Evolutionary conservation across 2,113 vertebrate species (phyloP), one percentile per base, ranked within the genome.

Genomic region (Oostethus manadensis): DNA sequence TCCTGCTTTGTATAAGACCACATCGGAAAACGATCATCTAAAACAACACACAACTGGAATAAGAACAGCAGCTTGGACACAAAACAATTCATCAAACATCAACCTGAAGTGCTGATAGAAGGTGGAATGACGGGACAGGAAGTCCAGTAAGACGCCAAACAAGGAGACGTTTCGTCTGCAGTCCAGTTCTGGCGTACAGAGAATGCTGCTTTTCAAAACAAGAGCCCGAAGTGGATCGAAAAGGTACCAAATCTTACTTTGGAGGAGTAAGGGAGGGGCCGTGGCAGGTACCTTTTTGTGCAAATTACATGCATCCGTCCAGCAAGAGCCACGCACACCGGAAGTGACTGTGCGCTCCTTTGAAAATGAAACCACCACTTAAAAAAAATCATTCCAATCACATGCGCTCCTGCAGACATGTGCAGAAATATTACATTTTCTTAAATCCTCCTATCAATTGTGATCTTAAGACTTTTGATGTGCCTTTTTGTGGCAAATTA

Each of bases 351-450:
- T 68, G 62, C 20, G 55, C 58, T 70, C 66, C 70, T 55, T 54
- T 61, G 21, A 70, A 70, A 57, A 22, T 58, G 62, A 55, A 57
- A 49, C 58, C 64, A 69, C 79, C 67, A 83, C 64, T 75, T 62
- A 56, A 84, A 59, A 68, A 60, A 72, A 86, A 76, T 80, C 84
- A 88, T 84, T 87, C 68, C 65, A 2, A 77, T 64, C 35, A 77
- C 88, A 88, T 88, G 88, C 85, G 75, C 70, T 87, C 80, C 76
- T 75, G 71, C 77, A 84, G 80, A 80, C 73, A 55, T 82, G 69
- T 55, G 74, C 73, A 82, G 80, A 73, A 38, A 79, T 76, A 44
- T 42, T 51, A 4, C 68, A 64, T 63, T 62, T 59, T 56, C 51
- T 62, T 8, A 33, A 44, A 58, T 66, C 23, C 1, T 10, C 0